A percentile compares a stretch with the other conserved stretches of the same genome.
Evolutionary conservation across 2,113 vertebrate species (phyloP).

Genomic region (Ceuthmochares aereus): DNA sequence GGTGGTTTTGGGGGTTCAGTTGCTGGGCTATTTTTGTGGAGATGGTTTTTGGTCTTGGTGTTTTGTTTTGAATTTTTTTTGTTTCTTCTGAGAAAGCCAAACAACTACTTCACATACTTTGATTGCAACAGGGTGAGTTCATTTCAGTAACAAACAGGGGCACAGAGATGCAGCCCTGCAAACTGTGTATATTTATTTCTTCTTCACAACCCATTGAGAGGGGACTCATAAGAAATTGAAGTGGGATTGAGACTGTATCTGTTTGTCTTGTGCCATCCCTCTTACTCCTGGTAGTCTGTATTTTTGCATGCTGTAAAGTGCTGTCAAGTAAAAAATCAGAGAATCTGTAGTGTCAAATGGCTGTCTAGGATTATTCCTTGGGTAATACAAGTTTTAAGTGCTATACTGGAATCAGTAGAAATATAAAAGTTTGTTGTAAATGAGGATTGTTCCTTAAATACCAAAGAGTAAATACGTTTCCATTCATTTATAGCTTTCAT

Average conservation of each 20-base stretch:
- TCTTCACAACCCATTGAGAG: not conserved
- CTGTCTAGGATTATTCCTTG: not conserved
- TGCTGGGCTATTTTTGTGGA: not conserved
- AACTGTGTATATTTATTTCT: not conserved
- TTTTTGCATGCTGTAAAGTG: not conserved
- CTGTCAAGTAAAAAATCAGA: not conserved
- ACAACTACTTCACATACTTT: not conserved
- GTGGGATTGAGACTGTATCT: not conserved
- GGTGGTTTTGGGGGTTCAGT: not conserved
- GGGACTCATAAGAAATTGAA: not conserved
- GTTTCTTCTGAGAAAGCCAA: not conserved
- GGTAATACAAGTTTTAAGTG: not conserved
- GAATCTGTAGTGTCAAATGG: not conserved
- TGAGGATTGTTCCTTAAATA: not conserved
- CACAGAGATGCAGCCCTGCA: not conserved
- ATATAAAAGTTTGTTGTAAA: not conserved
- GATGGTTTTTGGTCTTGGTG: no score
- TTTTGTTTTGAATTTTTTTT: not conserved
- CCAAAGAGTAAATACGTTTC: not conserved
- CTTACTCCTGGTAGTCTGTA: not conserved
- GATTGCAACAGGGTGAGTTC: not conserved
- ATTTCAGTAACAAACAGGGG: conserved; percentile 10
- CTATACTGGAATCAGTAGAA: not conserved
- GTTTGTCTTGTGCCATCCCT: not conserved
- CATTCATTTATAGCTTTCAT: not conserved